Conservation (phyloP, 1,140 invertebrate species). For the Philotrypesis tridentata region DNA sequence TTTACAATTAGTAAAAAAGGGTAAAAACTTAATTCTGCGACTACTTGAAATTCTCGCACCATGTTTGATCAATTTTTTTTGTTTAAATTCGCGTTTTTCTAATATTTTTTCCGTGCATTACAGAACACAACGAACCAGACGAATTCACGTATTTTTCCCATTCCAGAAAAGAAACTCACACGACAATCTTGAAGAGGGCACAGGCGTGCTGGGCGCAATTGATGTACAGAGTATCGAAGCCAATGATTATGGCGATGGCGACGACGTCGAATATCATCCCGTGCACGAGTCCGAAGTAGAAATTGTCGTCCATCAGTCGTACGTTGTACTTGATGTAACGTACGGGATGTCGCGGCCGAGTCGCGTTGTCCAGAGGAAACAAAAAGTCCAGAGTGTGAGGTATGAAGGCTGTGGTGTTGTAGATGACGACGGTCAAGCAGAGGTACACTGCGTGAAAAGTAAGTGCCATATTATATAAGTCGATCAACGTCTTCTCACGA, state of each 20-base stretch:
- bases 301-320: background rate
- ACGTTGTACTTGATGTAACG: constrained; percentile 1
- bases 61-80: too few species aligned
- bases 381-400: background rate
- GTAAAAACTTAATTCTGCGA: too few species aligned
- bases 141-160: too few species aligned
- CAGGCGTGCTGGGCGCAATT: constrained; percentile 10
- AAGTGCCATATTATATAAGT: background rate
- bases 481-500: background rate
- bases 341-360: background rate
- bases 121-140: too few species aligned
- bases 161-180: constrained; percentile 1
- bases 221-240: constrained; percentile 11
- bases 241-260: background rate
- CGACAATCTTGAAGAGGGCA: constrained; percentile 31
- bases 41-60: too few species aligned
- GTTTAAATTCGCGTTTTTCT: too few species aligned
- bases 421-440: background rate
- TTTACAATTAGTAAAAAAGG: too few species aligned
- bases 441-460: background rate
- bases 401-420: background rate
- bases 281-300: background rate
- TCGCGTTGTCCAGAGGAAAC: background rate
- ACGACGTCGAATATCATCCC: constrained; percentile 5
- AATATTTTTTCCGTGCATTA: too few species aligned